Evolutionary conservation across 2,797 vertebrate genomes (phyloP).

Genomic region (Anomalospiza imberbis): DNA sequence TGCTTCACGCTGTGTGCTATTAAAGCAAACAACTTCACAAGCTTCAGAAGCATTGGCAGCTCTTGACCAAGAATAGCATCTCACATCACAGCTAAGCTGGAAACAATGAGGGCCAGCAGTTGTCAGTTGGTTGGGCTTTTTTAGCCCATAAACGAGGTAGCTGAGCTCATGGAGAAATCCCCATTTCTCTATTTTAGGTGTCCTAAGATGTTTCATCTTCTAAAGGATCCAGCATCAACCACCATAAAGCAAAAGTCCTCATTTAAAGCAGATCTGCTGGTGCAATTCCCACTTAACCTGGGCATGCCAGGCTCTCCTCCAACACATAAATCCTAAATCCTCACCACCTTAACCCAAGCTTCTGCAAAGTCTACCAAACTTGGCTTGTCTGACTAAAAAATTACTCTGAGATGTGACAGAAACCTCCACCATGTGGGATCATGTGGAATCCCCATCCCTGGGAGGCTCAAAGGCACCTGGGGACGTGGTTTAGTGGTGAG

Average conservation of each 20-base stretch:
- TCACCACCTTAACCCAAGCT: background rate
- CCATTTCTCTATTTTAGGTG: background rate
- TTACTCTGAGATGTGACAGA: background rate
- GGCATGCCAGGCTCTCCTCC: background rate
- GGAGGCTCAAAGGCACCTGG: background rate
- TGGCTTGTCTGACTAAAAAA: background rate
- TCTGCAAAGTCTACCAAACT: background rate
- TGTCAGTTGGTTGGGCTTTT: background rate
- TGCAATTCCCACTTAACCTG: background rate
- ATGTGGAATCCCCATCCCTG: background rate
- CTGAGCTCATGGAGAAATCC: constrained; percentile 15
- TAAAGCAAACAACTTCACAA: constrained; percentile 12
- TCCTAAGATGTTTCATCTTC: background rate
- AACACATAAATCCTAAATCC: background rate
- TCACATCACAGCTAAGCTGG: background rate
- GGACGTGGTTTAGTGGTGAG: background rate
- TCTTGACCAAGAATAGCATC: constrained; percentile 20
- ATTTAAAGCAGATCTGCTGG: background rate
- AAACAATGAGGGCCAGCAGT: background rate
- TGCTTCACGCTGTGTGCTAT: constrained; percentile 10
- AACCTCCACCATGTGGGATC: background rate
- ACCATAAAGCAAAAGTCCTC: background rate
- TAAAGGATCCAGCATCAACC: background rate
- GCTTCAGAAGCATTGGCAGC: background rate
- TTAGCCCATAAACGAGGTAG: background rate